These are phyloP conservation scores for Acleris literana DNA, from an alignment of 2,888 invertebrate species.

Conservation along the genomic window DNA sequence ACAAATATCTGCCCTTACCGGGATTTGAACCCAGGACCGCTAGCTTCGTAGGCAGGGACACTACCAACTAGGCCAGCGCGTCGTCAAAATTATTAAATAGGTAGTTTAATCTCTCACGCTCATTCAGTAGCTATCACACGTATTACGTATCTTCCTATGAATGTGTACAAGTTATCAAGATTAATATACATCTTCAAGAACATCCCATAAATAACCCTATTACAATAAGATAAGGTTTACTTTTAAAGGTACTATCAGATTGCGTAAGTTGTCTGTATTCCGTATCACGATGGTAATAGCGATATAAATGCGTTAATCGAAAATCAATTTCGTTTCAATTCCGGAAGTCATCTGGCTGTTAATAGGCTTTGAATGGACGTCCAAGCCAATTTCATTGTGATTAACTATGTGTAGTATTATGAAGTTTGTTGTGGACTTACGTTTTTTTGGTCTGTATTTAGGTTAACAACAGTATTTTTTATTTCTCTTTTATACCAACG, in stretches of 20 bases:
- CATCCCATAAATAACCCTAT: slow-evolving; percentile 12
- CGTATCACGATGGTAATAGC: slow-evolving; percentile 30
- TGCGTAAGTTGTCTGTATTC: slow-evolving; percentile 33
- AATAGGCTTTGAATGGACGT: slow-evolving; percentile 27
- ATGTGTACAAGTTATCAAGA: slow-evolving; percentile 1
- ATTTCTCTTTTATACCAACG: background rate
- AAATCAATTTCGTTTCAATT: slow-evolving; percentile 35
- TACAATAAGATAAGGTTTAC: background rate
- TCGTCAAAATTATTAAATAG: too few species aligned
- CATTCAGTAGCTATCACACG: background rate
- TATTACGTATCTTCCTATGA: slow-evolving; percentile 8
- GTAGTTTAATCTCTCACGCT: slow-evolving; percentile 1
- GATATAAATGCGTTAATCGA: slow-evolving; percentile 36
- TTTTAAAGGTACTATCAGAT: slow-evolving; percentile 1
- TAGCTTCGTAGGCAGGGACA: too few species aligned
- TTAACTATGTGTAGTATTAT: slow-evolving; percentile 14
- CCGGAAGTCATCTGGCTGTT: slow-evolving; percentile 32
- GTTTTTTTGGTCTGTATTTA: slow-evolving; percentile 1
- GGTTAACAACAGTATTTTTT: slow-evolving; percentile 9
- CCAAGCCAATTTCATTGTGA: slow-evolving; percentile 30
- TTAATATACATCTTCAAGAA: slow-evolving; percentile 4
- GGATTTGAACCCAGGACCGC: too few species aligned
- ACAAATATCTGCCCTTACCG: too few species aligned
- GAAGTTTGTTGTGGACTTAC: background rate
- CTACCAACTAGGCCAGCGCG: too few species aligned